Evolutionary conservation across 1,140 invertebrate species (phyloP).

Genomic region (Solenopsis invicta): DNA sequence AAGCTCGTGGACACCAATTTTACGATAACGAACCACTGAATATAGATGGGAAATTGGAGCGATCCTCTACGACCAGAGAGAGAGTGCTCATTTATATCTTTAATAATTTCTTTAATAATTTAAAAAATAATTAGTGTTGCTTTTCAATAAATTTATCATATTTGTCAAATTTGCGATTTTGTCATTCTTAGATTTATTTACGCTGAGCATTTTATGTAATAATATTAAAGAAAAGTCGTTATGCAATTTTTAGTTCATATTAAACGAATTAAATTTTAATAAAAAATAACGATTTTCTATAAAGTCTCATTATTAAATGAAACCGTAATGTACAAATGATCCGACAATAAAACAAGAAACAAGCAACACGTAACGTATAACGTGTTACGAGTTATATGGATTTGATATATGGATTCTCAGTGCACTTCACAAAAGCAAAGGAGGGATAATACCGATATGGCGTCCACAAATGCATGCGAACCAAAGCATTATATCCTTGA

Average conservation of each 20-base stretch:
- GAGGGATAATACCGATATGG: constrained; percentile 6
- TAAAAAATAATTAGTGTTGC: background rate
- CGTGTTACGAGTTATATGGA: background rate
- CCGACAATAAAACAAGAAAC: background rate
- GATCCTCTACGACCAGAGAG: background rate
- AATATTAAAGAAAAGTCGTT: background rate
- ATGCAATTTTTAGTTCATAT: background rate
- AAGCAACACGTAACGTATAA: background rate
- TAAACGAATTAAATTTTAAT: background rate
- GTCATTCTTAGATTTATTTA: background rate
- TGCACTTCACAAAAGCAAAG: constrained; percentile 16
- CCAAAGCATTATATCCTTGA: constrained; percentile 24
- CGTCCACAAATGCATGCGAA: background rate
- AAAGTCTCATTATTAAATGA: background rate
- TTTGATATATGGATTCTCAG: background rate
- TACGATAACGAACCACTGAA: constrained; percentile 69
- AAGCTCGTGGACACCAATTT: constrained; percentile 61
- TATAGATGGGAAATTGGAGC: constrained; percentile 63
- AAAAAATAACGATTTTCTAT: background rate
- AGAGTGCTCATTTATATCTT: background rate
- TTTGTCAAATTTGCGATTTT: background rate
- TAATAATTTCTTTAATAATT: too few species aligned
- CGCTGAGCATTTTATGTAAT: background rate
- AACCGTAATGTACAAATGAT: background rate
- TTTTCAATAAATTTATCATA: constrained; percentile 14